These are phyloP conservation scores for Synergus japonicus DNA, from an alignment of 2,888 invertebrate genomes.

Conservation along the genomic window DNA sequence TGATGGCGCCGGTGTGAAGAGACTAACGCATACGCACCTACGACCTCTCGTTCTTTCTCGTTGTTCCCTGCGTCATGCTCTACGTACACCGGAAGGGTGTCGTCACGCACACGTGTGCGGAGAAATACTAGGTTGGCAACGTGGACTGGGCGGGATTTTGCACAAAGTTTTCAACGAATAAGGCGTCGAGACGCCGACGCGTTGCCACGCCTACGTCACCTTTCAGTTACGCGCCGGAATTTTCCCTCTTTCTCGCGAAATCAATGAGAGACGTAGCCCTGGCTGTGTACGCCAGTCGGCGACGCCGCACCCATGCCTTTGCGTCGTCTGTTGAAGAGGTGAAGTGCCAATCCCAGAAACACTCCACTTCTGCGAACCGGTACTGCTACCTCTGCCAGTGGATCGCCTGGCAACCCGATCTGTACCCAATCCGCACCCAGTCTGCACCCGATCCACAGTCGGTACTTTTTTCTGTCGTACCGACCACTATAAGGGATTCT, in stretches of 20 bases:
- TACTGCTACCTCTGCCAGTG: neutral
- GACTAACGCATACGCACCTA: conserved; percentile 49
- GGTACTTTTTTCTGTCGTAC: neutral
- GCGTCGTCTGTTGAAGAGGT: conserved; percentile 52
- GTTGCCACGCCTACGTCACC: conserved; percentile 76
- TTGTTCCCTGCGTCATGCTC: conserved; percentile 47
- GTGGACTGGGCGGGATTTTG: conserved; percentile 67
- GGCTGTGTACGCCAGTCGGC: conserved; percentile 59
- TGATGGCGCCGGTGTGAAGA: conserved; percentile 64
- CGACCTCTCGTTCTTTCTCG: conserved; percentile 53
- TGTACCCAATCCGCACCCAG: neutral
- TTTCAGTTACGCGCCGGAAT: conserved; percentile 69
- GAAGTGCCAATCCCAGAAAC: conserved; percentile 47
- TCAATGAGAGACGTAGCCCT: conserved; percentile 71
- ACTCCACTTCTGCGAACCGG: neutral
- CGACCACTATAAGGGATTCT: neutral
- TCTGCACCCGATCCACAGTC: conserved; percentile 1
- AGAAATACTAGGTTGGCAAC: conserved; percentile 54
- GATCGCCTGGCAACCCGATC: neutral
- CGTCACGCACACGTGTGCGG: conserved; percentile 50
- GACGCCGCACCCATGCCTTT: conserved; percentile 57
- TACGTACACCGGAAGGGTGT: conserved; percentile 52
- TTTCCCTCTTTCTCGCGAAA: conserved; percentile 77
- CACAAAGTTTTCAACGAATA: conserved; percentile 77
- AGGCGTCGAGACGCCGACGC: conserved; percentile 73